Evolutionary conservation across 2,113 vertebrate species (phyloP).

Genomic region (Myxocyprinus asiaticus): DNA sequence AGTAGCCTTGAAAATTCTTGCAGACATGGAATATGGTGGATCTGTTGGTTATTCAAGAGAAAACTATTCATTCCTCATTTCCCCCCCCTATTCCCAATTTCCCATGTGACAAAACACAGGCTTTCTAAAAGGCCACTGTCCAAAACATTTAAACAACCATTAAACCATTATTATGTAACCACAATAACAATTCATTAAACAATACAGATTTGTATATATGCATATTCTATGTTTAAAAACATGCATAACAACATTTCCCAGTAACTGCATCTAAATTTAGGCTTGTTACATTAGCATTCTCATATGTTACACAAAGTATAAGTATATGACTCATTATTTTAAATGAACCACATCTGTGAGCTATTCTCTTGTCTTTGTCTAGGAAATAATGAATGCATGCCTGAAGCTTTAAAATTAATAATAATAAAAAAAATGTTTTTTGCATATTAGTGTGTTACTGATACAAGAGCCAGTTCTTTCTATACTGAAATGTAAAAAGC

Average conservation of each 20-base stretch:
- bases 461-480: too few species aligned
- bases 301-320: neutral
- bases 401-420: neutral
- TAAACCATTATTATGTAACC: neutral
- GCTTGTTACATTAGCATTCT: neutral
- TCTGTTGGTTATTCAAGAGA: too few species aligned
- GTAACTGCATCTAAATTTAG: neutral
- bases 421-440: too few species aligned
- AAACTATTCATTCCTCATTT: neutral
- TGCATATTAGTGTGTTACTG: neutral
- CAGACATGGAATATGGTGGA: too few species aligned
- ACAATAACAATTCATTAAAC: slow-evolving; percentile 10
- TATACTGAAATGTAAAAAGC: too few species aligned
- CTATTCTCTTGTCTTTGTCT: neutral
- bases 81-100: neutral
- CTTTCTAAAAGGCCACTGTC: neutral
- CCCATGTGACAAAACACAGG: neutral
- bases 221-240: slow-evolving; percentile 10
- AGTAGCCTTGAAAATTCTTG: too few species aligned
- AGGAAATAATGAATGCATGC: too few species aligned
- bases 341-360: neutral
- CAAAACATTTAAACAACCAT: slow-evolving; percentile 6
- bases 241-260: neutral
- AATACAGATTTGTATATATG: neutral
- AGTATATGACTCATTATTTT: neutral